Conservation (phyloP, 2,797 vertebrate species). For the Liparis tanakae region DNA sequence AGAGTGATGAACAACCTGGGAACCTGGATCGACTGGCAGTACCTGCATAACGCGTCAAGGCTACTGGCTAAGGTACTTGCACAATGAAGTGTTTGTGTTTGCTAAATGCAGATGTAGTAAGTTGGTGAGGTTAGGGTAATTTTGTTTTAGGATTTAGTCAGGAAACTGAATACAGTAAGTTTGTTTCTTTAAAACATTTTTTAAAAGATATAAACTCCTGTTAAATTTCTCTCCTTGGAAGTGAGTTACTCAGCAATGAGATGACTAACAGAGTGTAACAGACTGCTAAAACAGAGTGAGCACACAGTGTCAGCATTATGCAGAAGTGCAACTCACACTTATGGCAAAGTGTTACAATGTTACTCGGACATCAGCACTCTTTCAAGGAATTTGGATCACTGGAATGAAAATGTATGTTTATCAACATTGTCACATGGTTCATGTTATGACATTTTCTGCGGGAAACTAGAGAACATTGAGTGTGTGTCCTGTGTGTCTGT, state of each 20-base stretch:
- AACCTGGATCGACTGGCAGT: slow-evolving; percentile 99
- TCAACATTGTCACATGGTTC: neutral
- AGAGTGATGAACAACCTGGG: slow-evolving; percentile 99
- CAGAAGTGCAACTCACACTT: neutral
- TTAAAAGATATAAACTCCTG: too few species aligned
- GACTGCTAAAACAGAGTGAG: too few species aligned
- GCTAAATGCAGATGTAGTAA: neutral
- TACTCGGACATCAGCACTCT: neutral
- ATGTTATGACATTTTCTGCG: neutral
- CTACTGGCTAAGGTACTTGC: slow-evolving; percentile 93
- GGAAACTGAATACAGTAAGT: neutral
- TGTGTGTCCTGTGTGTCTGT: neutral
- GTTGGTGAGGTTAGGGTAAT: neutral
- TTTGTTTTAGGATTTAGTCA: neutral
- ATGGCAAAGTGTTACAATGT: neutral
- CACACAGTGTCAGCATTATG: too few species aligned
- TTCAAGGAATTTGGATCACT: neutral
- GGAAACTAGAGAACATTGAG: neutral
- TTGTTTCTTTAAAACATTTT: too few species aligned
- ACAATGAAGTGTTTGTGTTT: neutral
- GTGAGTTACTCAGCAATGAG: too few species aligned
- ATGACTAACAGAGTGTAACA: too few species aligned
- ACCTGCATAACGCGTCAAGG: slow-evolving; percentile 98
- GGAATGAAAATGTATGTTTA: neutral
- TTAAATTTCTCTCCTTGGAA: neutral